A percentile compares a stretch with the other conserved stretches of the same genome.
Evolutionary conservation across 1,140 invertebrate genomes (phyloP).

Genomic region (Caerostris extrusa): DNA sequence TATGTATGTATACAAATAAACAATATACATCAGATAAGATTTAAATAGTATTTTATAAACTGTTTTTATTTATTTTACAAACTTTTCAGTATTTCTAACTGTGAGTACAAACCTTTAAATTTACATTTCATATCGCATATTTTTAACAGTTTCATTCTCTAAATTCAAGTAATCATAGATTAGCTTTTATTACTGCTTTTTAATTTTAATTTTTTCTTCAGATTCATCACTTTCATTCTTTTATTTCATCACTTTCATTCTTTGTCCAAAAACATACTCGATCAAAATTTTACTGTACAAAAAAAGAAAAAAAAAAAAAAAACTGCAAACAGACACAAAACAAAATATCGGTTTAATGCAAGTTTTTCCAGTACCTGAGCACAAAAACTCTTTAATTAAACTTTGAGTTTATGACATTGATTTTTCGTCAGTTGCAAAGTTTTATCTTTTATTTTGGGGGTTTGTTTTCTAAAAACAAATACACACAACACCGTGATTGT

Average conservation of each 20-base stretch:
- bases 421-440: slow-evolving; percentile 36
- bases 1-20: too few species aligned
- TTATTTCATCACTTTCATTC: neutral
- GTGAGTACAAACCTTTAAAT: too few species aligned
- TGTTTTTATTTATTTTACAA: too few species aligned
- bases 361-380: neutral
- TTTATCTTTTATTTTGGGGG: neutral
- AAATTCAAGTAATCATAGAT: too few species aligned
- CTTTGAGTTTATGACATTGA: neutral
- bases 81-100: too few species aligned
- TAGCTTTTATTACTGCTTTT: neutral
- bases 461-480: neutral
- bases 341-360: neutral
- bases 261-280: neutral
- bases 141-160: too few species aligned
- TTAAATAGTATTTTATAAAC: too few species aligned
- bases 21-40: too few species aligned
- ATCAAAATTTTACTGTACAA: neutral
- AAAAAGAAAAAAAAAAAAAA: neutral
- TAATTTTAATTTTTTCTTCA: neutral
- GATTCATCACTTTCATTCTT: too few species aligned
- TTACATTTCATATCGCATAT: too few species aligned
- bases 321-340: neutral
- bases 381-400: neutral
- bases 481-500: slow-evolving; percentile 1